Evolutionary conservation across 1,140 invertebrate genomes (phyloP).

Genomic region (Drosophila repleta): DNA sequence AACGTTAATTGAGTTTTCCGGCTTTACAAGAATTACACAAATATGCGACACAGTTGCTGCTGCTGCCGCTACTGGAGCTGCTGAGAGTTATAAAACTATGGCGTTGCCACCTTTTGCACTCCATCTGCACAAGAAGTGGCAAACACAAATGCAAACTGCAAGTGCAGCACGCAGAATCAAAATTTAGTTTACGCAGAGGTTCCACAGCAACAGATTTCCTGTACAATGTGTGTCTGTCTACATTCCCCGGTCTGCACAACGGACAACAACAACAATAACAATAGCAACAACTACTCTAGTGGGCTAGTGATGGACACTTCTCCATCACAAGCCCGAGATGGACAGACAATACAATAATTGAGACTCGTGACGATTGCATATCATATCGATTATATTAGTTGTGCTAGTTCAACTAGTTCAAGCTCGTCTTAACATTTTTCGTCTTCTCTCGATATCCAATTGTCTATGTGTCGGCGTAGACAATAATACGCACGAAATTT

Average conservation of each 20-base stretch:
- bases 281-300: constrained; percentile 64
- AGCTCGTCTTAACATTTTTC: too few relatives aligned
- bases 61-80: neutral
- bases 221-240: constrained; percentile 53
- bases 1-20: constrained; percentile 78
- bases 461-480: too few relatives aligned
- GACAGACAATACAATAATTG: constrained; percentile 3
- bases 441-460: too few relatives aligned
- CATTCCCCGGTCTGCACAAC: constrained; percentile 64
- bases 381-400: too few relatives aligned
- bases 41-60: constrained; percentile 25
- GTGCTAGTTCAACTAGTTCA: too few relatives aligned
- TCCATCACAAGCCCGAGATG: neutral
- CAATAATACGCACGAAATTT: neutral
- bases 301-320: constrained; percentile 4
- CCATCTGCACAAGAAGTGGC: constrained; percentile 4
- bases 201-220: constrained; percentile 79
- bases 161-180: constrained; percentile 77
- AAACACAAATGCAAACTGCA: constrained; percentile 35
- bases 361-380: neutral
- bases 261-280: constrained; percentile 39
- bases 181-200: constrained; percentile 45
- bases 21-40: constrained; percentile 54
- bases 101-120: constrained; percentile 30
- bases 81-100: constrained; percentile 1